Base-by-base conservation (phyloP, 2,113 vertebrate genomes). In the Prunella fulvescens region DNA sequence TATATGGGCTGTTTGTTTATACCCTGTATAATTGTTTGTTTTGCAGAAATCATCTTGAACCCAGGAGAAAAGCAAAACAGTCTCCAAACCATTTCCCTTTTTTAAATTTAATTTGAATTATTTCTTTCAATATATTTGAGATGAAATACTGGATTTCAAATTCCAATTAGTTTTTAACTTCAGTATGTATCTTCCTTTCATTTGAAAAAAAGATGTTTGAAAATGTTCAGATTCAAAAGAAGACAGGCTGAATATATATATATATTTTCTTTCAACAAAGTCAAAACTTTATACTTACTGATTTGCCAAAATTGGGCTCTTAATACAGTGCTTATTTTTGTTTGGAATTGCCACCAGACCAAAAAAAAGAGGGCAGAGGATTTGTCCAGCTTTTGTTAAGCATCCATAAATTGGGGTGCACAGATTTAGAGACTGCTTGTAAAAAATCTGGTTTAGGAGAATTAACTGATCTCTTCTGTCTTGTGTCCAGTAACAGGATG, bases 41-140 rank as follows among this genome's bases (percentile, higher is more conserved):
- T 87, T 90, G 48, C 57, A 76, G 81, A 90, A 96, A 91, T 56
- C 7, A 29, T 93, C 31, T 80, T 80, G 51, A 93, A 79, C 50
- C 37, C 39, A 58, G 39, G 67, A 96, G 82, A 94, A 88, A 94
- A 91, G 19, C 23, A 72, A 80, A 74, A 71, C 23, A 25, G 15
- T 45, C 50, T 92, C 47, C 42, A 73, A 81, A 86, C 13, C 15
- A 22, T 90, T 92, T 92, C 8, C 29, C 26, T 92, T 85, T 91
- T 86, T 31, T 0, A 67, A 82, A 82, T 96, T 92, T 65, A 77
- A 83, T 92, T 92, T 88, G 7, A 90, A 47, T 74, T 60, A 69
- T 93, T 88, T 94, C 33, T 93, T 94, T 78, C 39, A 61, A 66
- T 88, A 64, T 71, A 28, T 78, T 88, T 88, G 67, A 81, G 56